A percentile compares a stretch with the other conserved stretches of the same genome.
Evolutionary conservation across 2,797 vertebrate genomes (phyloP).

Genomic region (Schizopygopsis malacanthus): DNA sequence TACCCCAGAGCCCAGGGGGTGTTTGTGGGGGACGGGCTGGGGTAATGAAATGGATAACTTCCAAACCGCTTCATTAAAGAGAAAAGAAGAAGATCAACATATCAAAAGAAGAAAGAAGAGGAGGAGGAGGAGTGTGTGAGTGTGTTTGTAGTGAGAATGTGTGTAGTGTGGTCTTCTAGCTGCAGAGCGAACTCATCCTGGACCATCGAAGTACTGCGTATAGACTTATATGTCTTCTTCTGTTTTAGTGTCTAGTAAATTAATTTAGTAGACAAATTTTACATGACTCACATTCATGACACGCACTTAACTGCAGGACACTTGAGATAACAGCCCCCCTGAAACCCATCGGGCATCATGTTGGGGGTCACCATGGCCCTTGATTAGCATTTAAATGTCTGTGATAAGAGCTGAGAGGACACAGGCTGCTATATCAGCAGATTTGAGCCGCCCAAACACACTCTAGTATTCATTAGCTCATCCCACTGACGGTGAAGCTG

Average conservation of each 20-base stretch:
- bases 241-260: conserved; percentile 14
- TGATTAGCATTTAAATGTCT: conserved; percentile 60
- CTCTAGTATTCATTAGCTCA: conserved; percentile 46
- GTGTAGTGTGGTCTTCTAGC: conserved; percentile 6
- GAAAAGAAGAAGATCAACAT: conserved; percentile 56
- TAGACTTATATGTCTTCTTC: not conserved
- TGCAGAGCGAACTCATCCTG: not conserved
- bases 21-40: conserved; percentile 31
- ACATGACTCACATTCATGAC: conserved; percentile 15
- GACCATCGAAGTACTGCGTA: not conserved
- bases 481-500: conserved; percentile 22
- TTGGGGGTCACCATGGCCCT: conserved; percentile 39
- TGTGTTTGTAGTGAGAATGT: conserved; percentile 48
- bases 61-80: conserved; percentile 47
- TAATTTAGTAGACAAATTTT: conserved; percentile 32
- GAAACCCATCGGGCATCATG: conserved; percentile 43
- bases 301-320: conserved; percentile 25
- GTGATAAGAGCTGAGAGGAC: conserved; percentile 49
- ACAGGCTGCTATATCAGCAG: conserved; percentile 45
- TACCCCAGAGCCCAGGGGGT: conserved; percentile 41
- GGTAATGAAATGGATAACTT: conserved; percentile 47
- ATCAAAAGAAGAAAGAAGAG: conserved; percentile 49
- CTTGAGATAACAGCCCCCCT: conserved; percentile 42
- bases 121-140: conserved; percentile 36
- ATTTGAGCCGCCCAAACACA: conserved; percentile 37